Conservation (phyloP, 2,113 vertebrate genomes). For the Tringa solitaria region DNA sequence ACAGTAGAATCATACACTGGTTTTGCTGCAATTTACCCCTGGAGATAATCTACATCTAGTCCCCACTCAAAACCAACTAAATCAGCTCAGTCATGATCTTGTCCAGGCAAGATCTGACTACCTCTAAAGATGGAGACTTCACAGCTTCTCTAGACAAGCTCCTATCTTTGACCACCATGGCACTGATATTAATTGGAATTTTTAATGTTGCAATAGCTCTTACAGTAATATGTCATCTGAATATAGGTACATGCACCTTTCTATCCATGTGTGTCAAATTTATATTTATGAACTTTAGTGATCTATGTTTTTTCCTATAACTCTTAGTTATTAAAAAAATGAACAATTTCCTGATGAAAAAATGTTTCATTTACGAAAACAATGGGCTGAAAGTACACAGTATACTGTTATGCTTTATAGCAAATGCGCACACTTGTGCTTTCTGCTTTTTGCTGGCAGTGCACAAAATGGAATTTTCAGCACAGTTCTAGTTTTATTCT, state of each 20-base stretch:
- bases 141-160: background rate
- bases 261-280: background rate
- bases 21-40: background rate
- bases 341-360: background rate
- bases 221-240: background rate
- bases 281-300: background rate
- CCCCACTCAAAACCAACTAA: background rate
- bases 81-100: background rate
- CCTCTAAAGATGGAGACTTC: background rate
- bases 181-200: background rate
- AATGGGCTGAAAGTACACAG: background rate
- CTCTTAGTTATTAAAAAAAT: background rate
- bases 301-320: background rate
- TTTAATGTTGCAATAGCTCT: background rate
- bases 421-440: background rate
- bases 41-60: background rate
- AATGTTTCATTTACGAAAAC: background rate
- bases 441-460: background rate
- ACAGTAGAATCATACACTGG: background rate
- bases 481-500: background rate
- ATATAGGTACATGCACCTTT: background rate
- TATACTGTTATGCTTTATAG: background rate
- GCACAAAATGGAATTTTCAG: background rate
- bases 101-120: background rate
- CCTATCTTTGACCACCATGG: background rate